Percentiles rank a stretch among this genome's conserved stretches.
Conservation (phyloP, 2,113 vertebrate genomes). For the Chunga burmeisteri region DNA sequence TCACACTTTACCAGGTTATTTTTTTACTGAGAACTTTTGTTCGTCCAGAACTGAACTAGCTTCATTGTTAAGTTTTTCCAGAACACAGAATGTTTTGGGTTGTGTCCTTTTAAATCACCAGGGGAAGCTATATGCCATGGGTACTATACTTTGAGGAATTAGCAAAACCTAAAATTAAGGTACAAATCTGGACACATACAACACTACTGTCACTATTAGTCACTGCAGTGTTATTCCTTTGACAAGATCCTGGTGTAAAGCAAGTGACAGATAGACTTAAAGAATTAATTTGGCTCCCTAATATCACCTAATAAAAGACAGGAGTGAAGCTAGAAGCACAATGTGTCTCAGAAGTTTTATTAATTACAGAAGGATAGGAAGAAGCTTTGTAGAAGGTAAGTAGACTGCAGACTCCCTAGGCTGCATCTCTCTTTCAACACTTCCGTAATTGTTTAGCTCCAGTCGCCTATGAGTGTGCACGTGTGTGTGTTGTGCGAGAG, state of each 20-base stretch:
- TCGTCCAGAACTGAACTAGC: background rate
- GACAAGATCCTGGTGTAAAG: background rate
- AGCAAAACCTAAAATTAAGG: background rate
- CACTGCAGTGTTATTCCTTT: background rate
- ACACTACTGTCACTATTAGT: background rate
- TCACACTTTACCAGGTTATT: background rate
- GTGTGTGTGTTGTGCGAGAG: background rate
- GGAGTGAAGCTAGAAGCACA: background rate
- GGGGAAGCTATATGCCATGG: background rate
- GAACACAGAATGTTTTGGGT: background rate
- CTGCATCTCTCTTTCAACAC: background rate
- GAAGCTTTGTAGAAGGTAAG: background rate
- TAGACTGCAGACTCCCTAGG: background rate
- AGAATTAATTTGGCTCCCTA: background rate
- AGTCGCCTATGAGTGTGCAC: fast-evolving
- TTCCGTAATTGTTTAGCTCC: background rate
- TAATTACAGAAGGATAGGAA: background rate
- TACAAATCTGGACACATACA: background rate
- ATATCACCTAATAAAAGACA: background rate
- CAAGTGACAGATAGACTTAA: background rate
- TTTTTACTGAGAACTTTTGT: background rate
- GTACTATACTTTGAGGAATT: background rate
- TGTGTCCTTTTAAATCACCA: background rate
- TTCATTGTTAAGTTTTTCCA: background rate
- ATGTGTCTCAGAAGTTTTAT: background rate